Evolutionary conservation across 2,888 invertebrate genomes (phyloP), one percentile per base, ranked within the genome.

Genomic region (Heliconius ethilla): DNA sequence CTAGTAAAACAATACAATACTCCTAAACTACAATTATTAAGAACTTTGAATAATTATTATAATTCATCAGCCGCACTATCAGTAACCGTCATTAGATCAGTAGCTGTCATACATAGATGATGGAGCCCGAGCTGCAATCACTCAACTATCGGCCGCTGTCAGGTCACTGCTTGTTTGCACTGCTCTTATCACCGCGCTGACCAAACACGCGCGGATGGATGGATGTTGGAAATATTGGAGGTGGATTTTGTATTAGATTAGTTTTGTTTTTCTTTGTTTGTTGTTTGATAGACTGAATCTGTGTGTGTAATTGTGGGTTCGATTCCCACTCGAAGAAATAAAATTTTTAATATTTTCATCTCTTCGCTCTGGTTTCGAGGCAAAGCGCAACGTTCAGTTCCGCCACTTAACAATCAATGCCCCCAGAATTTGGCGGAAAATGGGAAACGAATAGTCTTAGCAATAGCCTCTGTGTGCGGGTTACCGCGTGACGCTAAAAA

Each of bases 141-240:
- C 90, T 91, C 91, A 88, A 86, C 86, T 89, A 90, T 90, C 90
- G 82, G 83, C 85, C 84, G 85, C 84, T 86, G 90, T 85, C 90
- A 88, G 92, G 90, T 91, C 91, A 90, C 86, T 87, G 80, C 78
- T 86, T 92, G 93, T 93, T 93, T 92, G 89, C 87, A 78, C 86
- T 91, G 91, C 93, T 93, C 93, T 93, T 93, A 93, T 93, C 93
- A 87, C 84, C 83, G 86, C 87, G 83, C 85, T 87, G 87, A 84
- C 84, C 91, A 92, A 90, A 91, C 92, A 91, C 85, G 84, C 86
- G 85, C 83, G 79, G 78, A 73, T 74, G 59, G 59, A 59, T n/a
- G 51, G 78, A 80, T 78, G 55, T 79, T n/a, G 55, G 73, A 66
- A 75, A 73, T n/a, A 29, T 29, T 78, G 40, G 73, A 80, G 73